Base-by-base conservation (phyloP, 30 jellyfish, hydroid and myxozoan species). In the Pseudorhiza aurosa region DNA sequence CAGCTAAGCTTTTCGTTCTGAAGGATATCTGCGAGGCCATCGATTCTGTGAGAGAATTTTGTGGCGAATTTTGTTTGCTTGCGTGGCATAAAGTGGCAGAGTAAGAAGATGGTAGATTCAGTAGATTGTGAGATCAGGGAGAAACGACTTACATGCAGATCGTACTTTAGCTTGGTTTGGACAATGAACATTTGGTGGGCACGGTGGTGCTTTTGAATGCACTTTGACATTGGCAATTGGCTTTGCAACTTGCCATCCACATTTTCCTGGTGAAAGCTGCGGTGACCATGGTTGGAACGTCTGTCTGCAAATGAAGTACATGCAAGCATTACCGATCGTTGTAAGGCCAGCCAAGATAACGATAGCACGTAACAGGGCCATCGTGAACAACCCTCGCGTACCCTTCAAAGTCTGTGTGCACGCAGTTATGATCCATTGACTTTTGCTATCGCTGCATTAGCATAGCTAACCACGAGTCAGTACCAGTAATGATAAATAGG, bases 251-350 rank as follows among this genome's bases (percentile, higher is more conserved):
- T 64, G 77, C 57, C 53, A 39, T 21, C 35, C 24, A 35, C 77
- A 64, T 21, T 64, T 2, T 32, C 33, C 77, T 40, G 12, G 77
- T 11, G 57, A 30, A 32, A 64, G 57, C 35, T 64, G 58, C 22
- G 77, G 77, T 30, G 77, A 18, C 77, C 77, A 64, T 12, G 77
- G 77, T 1, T 31, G 57, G 50, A 64, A 64, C 28, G 59, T 30
- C 59, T 64, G 39, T 2, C 10, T 22, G 58, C 77, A 64, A 39
- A 33, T 42, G 58, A 31, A 30, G 22, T 64, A 42, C 31, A 64
- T 21, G 50, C 77, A 64, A 1, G 19, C 59, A 33, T 64, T 37
- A 2, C 51, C 75, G 14, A 26, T 5, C 35, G 77, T 14, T 9
- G 37, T 6, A 11, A 42, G 19, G 17, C 77, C 53, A 19, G 59